These are phyloP conservation scores for Aphrophora alni DNA, from an alignment of 2,888 invertebrate genomes.

Conservation along the genomic window DNA sequence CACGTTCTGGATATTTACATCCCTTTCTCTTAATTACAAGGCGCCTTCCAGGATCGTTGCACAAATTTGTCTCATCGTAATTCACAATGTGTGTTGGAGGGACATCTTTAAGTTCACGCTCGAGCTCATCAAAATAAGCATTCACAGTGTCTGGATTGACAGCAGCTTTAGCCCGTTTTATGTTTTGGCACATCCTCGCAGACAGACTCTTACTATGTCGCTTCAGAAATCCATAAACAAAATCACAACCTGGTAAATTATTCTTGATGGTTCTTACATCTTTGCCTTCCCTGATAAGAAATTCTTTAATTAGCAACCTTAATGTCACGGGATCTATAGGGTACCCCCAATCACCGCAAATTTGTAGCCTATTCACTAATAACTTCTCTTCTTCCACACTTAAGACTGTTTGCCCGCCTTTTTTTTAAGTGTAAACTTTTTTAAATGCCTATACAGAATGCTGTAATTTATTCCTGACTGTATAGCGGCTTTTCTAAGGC, in stretches of 20 bases:
- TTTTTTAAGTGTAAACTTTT: slow-evolving; percentile 7
- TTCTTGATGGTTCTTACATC: slow-evolving; percentile 44
- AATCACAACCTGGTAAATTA: slow-evolving; percentile 50
- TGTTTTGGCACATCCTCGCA: slow-evolving; percentile 44
- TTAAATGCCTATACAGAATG: slow-evolving; percentile 22
- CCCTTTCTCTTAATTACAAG: slow-evolving; percentile 36
- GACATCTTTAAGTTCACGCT: slow-evolving; percentile 38
- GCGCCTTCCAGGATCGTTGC: slow-evolving; percentile 52
- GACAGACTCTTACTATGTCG: slow-evolving; percentile 38
- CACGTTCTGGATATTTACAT: slow-evolving; percentile 43
- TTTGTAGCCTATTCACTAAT: not conserved
- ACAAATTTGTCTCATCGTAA: slow-evolving; percentile 52
- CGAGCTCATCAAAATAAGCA: slow-evolving; percentile 44
- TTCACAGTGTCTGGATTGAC: slow-evolving; percentile 40
- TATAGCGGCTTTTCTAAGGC: slow-evolving; percentile 16
- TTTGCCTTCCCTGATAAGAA: slow-evolving; percentile 28
- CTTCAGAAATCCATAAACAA: slow-evolving; percentile 43
- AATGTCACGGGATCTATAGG: slow-evolving; percentile 4
- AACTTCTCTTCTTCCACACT: not conserved
- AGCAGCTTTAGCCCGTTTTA: slow-evolving; percentile 44
- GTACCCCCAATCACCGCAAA: slow-evolving; percentile 26
- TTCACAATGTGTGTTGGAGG: slow-evolving; percentile 45
- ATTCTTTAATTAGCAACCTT: slow-evolving; percentile 14
- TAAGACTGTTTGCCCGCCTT: slow-evolving; percentile 13
- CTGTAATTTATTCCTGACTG: slow-evolving; percentile 12